phyloP scores from a whole-genome alignment of 2,113 vertebrate species.

The Athene cunicularia region DNA sequence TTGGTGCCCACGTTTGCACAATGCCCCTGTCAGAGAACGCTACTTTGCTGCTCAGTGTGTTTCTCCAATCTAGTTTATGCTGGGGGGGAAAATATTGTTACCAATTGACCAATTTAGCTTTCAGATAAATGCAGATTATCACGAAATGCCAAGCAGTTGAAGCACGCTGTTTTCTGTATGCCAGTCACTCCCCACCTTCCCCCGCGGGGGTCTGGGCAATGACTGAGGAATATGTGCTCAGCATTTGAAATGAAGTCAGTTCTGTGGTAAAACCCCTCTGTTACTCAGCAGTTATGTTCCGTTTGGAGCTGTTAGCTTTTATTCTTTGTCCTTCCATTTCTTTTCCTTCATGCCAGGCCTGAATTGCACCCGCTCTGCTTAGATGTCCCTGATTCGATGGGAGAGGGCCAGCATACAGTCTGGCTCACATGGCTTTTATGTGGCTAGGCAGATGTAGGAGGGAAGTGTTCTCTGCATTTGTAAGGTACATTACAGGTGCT shows the following conservation, averaged over 20 bases:
- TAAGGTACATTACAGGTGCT: background rate
- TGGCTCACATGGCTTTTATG: rapidly evolving
- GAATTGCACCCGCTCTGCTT: background rate
- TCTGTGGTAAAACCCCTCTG: background rate
- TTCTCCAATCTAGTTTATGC: background rate
- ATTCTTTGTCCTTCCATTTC: background rate
- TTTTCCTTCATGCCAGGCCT: background rate
- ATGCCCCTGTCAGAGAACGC: background rate
- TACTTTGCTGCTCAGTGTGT: background rate
- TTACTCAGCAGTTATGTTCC: constrained; percentile 28
- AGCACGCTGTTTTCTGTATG: background rate
- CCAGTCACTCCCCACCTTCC: constrained; percentile 19
- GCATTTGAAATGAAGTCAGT: constrained; percentile 35
- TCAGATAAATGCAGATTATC: background rate
- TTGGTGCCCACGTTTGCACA: background rate
- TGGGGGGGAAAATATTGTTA: background rate
- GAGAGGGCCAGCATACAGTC: background rate
- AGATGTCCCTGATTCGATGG: rapidly evolving
- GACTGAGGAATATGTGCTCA: background rate
- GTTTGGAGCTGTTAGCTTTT: background rate
- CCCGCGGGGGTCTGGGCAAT: background rate
- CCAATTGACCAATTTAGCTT: background rate
- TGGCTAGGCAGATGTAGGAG: background rate
- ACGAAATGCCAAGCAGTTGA: background rate
- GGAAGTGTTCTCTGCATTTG: background rate